These are phyloP conservation scores for Anguilla marmorata DNA, from an alignment of 2,797 vertebrate species.

Conservation along the genomic window DNA sequence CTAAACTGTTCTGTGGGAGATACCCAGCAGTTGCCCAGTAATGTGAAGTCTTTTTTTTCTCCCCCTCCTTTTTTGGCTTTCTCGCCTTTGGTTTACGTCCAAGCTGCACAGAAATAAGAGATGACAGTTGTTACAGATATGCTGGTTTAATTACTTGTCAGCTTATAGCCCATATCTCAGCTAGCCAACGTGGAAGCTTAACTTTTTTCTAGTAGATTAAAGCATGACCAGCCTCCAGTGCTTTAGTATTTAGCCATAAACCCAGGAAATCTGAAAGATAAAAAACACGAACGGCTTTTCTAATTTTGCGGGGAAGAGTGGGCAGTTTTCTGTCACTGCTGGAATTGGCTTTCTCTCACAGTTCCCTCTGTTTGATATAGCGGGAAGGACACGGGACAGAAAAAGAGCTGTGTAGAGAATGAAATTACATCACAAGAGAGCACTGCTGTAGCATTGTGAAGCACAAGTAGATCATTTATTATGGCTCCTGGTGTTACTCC, in stretches of 20 bases:
- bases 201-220: conserved; percentile 94
- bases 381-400: conserved; percentile 67
- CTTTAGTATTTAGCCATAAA: conserved; percentile 87
- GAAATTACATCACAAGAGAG: conserved; percentile 76
- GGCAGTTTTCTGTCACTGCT: conserved; percentile 78
- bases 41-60: conserved; percentile 71
- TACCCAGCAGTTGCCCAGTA: conserved; percentile 77
- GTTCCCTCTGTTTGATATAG: conserved; percentile 64
- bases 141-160: conserved; percentile 99
- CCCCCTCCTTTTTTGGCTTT: conserved; percentile 68
- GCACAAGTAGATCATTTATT: conserved; percentile 71
- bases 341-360: conserved; percentile 74
- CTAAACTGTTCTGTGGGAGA: conserved; percentile 85
- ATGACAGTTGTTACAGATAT: conserved; percentile 98
- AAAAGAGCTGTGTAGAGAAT: conserved; percentile 74
- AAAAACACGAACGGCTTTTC: conserved; percentile 74
- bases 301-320: conserved; percentile 80
- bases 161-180: conserved; percentile 94
- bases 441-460: conserved; percentile 58
- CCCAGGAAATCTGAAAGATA: conserved; percentile 86
- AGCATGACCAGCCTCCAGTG: conserved; percentile 91
- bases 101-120: conserved; percentile 94
- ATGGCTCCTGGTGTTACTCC: conserved; percentile 65
- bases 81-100: conserved; percentile 90
- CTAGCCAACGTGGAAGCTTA: conserved; percentile 92